Evolutionary conservation across 2,797 vertebrate species (phyloP).

Genomic region (Protosalanx chinensis): DNA sequence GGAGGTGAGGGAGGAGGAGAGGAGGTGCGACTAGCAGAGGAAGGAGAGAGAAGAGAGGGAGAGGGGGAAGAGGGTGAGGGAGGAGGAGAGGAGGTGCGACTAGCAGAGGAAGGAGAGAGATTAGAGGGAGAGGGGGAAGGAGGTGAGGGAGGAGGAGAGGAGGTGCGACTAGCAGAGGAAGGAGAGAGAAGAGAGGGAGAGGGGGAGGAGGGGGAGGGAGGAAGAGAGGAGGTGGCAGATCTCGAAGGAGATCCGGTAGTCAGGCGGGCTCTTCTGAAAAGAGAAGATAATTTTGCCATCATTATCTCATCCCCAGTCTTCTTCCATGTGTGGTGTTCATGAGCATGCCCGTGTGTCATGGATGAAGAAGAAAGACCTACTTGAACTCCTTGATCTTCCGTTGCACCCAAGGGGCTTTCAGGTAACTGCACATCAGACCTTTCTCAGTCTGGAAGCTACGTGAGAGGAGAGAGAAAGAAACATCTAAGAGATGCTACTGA

Average conservation of each 20-base stretch:
- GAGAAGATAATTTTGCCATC: not conserved
- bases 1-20: too few relatives aligned
- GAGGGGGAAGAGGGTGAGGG: too few relatives aligned
- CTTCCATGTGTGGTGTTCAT: not conserved
- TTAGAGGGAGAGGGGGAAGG: not conserved
- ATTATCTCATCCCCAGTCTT: not conserved
- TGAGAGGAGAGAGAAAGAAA: not conserved
- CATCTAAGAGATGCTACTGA: not conserved
- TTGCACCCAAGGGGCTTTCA: not conserved
- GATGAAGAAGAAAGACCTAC: constrained; percentile 31
- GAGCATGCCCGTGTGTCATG: not conserved
- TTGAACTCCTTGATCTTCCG: rapidly evolving
- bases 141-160: not conserved
- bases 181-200: too few relatives aligned
- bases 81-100: too few relatives aligned
- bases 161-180: not conserved
- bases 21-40: too few relatives aligned
- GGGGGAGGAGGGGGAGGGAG: too few relatives aligned
- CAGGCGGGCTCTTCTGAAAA: not conserved
- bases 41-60: too few relatives aligned
- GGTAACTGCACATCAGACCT: not conserved
- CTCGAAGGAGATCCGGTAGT: not conserved
- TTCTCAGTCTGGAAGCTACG: constrained; percentile 53
- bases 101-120: not conserved
- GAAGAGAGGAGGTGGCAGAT: too few relatives aligned